These are phyloP conservation scores for Cotesia glomerata DNA, from an alignment of 1,140 invertebrate genomes.

Conservation along the genomic window DNA sequence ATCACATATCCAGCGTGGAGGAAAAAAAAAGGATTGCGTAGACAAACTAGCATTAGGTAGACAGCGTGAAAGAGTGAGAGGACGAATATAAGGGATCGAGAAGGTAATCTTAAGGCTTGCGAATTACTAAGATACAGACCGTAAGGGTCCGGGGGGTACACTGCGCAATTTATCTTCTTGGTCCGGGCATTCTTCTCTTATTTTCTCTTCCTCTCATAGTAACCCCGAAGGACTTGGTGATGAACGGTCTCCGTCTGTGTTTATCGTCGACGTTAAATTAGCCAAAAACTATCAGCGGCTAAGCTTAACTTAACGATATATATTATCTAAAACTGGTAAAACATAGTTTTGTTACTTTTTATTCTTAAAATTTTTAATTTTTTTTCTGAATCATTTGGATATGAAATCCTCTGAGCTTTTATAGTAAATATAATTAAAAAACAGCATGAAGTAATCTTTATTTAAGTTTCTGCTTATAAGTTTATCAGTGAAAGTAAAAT, in stretches of 20 bases:
- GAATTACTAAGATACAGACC: conserved; percentile 44
- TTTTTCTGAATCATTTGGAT: too few species aligned
- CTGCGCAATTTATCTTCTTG: conserved; percentile 47
- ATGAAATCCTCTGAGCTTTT: too few species aligned
- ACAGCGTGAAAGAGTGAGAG: neutral
- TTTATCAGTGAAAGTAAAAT: too few species aligned
- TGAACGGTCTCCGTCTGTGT: conserved; percentile 44
- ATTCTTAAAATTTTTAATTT: too few species aligned
- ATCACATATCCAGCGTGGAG: conserved; percentile 1
- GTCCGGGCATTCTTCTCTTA: conserved; percentile 10
- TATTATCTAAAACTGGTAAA: conserved; percentile 24
- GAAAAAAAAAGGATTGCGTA: neutral
- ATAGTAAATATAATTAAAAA: too few species aligned
- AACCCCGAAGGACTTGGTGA: conserved; percentile 42
- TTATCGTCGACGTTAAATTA: conserved; percentile 44
- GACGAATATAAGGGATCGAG: conserved; percentile 11
- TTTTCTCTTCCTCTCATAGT: conserved; percentile 1
- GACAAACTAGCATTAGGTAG: neutral
- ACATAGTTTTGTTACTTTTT: neutral
- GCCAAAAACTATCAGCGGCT: conserved; percentile 49
- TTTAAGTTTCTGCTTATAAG: too few species aligned
- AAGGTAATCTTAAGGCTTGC: conserved; percentile 39
- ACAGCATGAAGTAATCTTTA: too few species aligned
- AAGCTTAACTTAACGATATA: conserved; percentile 28
- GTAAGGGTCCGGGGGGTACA: conserved; percentile 3